Conservation (phyloP, 2,888 invertebrate species). For the Hemicrepidius hirtus region DNA sequence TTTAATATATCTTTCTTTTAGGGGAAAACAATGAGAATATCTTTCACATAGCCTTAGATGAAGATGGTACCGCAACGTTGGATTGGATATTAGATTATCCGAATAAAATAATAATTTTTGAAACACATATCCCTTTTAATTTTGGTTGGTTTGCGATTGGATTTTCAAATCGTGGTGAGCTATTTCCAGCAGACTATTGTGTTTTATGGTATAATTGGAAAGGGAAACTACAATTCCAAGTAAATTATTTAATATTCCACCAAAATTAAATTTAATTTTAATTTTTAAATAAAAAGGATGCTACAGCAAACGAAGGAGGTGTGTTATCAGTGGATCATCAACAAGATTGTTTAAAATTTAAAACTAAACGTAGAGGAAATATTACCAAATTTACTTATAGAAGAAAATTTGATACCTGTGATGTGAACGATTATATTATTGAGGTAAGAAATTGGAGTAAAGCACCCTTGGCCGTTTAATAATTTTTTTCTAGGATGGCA, state of each 20-base stretch:
- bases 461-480: no score
- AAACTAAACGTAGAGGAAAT: slow-evolving; percentile 71
- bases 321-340: slow-evolving; percentile 80
- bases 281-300: slow-evolving; percentile 76
- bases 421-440: slow-evolving; percentile 82
- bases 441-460: no score
- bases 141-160: slow-evolving; percentile 88
- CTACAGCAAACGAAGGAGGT: slow-evolving; percentile 81
- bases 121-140: slow-evolving; percentile 73
- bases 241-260: no score
- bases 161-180: slow-evolving; percentile 87
- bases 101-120: slow-evolving; percentile 71
- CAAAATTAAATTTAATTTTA: neutral
- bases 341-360: slow-evolving; percentile 84
- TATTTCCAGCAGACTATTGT: slow-evolving; percentile 86
- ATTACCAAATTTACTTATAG: slow-evolving; percentile 83
- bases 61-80: slow-evolving; percentile 67
- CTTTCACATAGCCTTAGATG: slow-evolving; percentile 69
- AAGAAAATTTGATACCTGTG: slow-evolving; percentile 90
- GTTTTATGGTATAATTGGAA: slow-evolving; percentile 85
- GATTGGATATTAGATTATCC: slow-evolving; percentile 74
- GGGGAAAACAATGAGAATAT: slow-evolving; percentile 54
- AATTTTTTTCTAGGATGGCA: slow-evolving; percentile 95
- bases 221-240: slow-evolving; percentile 76
- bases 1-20: neutral